Conservation (phyloP, 2,113 vertebrate species). For the Nestor notabilis region DNA sequence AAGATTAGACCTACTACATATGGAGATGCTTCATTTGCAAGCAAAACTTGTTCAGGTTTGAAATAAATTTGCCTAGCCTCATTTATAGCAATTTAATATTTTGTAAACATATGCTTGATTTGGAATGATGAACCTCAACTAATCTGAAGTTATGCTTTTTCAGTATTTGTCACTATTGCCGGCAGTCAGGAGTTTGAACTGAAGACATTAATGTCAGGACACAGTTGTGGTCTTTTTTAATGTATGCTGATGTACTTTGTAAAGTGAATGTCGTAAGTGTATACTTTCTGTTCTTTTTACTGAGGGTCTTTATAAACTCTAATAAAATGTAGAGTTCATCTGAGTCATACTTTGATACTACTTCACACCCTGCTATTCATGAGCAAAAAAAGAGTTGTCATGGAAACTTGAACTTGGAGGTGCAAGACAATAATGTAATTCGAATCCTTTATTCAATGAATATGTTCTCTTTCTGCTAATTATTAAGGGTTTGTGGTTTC, state of each 20-base stretch:
- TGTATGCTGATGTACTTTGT: neutral
- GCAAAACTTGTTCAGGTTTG: neutral
- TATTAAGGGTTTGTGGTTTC: neutral
- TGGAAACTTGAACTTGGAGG: conserved; percentile 32
- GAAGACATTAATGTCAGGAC: neutral
- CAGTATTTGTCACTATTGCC: neutral
- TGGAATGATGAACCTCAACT: neutral
- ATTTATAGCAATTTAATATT: neutral
- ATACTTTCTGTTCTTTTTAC: neutral
- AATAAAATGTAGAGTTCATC: neutral
- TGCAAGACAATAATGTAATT: conserved; percentile 29
- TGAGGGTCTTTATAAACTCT: neutral
- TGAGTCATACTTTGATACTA: conserved; percentile 14
- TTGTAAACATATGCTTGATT: neutral
- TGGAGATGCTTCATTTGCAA: neutral
- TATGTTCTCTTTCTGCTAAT: neutral
- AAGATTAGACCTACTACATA: neutral
- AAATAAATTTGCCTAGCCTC: neutral
- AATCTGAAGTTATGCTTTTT: neutral
- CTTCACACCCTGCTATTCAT: conserved; percentile 14
- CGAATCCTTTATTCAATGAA: conserved; percentile 3
- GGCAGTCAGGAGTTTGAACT: neutral
- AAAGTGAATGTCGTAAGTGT: neutral
- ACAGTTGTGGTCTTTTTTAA: neutral
- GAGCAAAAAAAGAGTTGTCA: conserved; percentile 43